Conservation (phyloP, 2,888 invertebrate genomes). For the Augochlorella aurata region DNA sequence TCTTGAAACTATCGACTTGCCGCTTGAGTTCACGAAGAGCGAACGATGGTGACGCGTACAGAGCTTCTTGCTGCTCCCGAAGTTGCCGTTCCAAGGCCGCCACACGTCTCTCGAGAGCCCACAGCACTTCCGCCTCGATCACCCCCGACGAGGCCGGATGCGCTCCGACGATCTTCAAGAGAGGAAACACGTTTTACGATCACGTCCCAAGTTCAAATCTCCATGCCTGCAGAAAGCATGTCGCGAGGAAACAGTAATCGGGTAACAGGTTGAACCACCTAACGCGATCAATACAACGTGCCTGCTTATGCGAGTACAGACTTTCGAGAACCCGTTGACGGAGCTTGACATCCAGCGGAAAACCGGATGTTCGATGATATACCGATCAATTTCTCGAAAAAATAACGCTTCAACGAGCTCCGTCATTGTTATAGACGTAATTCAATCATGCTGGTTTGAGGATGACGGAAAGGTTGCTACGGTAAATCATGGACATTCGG, state of each 20-base stretch:
- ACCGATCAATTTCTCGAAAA: too few species aligned
- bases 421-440: too few species aligned
- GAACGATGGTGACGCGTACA: conserved; percentile 83
- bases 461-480: too few species aligned
- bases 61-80: conserved; percentile 81
- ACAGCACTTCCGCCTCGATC: conserved; percentile 83
- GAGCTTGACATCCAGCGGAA: too few species aligned
- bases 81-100: conserved; percentile 84
- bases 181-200: conserved; percentile 23
- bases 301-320: too few species aligned
- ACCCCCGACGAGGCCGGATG: conserved; percentile 78
- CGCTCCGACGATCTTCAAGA: conserved; percentile 77
- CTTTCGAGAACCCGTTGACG: too few species aligned
- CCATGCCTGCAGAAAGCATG: neutral
- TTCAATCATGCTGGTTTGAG: too few species aligned
- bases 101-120: conserved; percentile 84
- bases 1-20: conserved; percentile 85
- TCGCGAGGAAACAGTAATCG: neutral
- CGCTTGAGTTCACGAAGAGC: conserved; percentile 84
- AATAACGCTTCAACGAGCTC: too few species aligned
- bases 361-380: too few species aligned
- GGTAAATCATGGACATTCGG: too few species aligned
- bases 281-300: neutral
- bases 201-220: neutral
- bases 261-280: neutral